These are phyloP conservation scores for Albula goreensis DNA, from an alignment of 2,113 vertebrate genomes.

Conservation along the genomic window DNA sequence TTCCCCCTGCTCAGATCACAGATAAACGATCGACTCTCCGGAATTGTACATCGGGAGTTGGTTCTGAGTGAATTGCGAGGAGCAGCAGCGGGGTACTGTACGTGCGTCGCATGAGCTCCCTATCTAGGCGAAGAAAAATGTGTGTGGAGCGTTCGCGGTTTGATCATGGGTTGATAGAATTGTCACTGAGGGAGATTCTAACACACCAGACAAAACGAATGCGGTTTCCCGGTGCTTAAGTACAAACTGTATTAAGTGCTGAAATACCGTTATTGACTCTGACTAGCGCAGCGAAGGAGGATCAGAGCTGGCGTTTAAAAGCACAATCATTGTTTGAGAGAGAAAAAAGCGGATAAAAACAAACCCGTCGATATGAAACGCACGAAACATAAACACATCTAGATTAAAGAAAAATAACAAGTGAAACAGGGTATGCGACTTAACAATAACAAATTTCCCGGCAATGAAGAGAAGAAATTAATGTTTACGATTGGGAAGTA, in stretches of 20 bases:
- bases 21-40: conserved; percentile 32
- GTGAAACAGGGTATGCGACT: not conserved
- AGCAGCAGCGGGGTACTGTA: conserved; percentile 40
- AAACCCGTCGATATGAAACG: not conserved
- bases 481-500: conserved; percentile 7
- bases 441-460: not conserved
- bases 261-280: conserved; percentile 33
- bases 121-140: conserved; percentile 52
- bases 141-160: conserved; percentile 59
- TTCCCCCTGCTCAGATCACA: conserved; percentile 19
- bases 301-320: conserved; percentile 31
- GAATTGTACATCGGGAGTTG: conserved; percentile 19
- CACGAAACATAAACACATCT: conserved; percentile 5
- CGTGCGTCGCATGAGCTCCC: conserved; percentile 48
- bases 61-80: conserved; percentile 6
- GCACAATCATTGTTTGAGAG: conserved; percentile 29
- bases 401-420: conserved; percentile 17
- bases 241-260: conserved; percentile 37
- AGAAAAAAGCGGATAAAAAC: conserved; percentile 10
- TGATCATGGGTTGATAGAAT: conserved; percentile 68
- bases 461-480: conserved; percentile 11
- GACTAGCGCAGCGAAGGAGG: conserved; percentile 26
- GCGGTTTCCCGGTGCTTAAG: conserved; percentile 41
- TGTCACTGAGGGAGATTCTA: conserved; percentile 65
- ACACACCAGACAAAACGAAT: conserved; percentile 43